A percentile compares a stretch with the other conserved stretches of the same genome.
These are phyloP conservation scores for Zelostemma sp. DNA, from an alignment of 1,140 invertebrate genomes.

Conservation along the genomic window DNA sequence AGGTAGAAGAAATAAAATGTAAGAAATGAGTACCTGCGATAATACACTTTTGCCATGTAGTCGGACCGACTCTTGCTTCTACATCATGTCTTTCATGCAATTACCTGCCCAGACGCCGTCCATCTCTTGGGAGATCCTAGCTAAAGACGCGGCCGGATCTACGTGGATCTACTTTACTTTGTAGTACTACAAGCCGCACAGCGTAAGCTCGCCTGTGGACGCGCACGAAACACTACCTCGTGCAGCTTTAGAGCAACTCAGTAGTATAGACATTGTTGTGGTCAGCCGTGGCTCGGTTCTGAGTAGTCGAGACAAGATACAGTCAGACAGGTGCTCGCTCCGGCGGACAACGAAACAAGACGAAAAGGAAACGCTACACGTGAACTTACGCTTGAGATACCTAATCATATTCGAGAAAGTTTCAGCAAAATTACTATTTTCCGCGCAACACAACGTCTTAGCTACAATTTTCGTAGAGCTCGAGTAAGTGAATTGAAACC, in stretches of 20 bases:
- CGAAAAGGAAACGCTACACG: constrained; percentile 11
- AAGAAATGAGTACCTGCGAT: constrained; percentile 31
- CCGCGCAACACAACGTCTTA: too few relatives aligned
- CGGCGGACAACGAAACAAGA: constrained; percentile 11
- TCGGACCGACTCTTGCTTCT: constrained; percentile 15
- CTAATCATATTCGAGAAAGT: too few relatives aligned
- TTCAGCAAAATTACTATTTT: too few relatives aligned
- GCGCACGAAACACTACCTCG: not conserved
- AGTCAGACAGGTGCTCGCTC: constrained; percentile 42
- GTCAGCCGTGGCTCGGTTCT: constrained; percentile 54
- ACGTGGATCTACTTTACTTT: constrained; percentile 23
- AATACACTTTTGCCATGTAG: constrained; percentile 25
- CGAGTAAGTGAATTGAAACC: not conserved
- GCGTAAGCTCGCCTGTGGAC: constrained; percentile 2
- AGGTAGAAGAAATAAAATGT: constrained; percentile 7
- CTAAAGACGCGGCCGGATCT: constrained; percentile 29
- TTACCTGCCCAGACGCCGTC: constrained; percentile 53
- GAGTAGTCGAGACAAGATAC: constrained; percentile 50
- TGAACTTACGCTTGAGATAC: not conserved
- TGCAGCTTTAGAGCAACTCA: constrained; percentile 11
- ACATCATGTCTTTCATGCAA: constrained; percentile 53
- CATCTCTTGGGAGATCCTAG: constrained; percentile 30
- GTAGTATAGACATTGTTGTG: constrained; percentile 61
- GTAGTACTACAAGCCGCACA: not conserved
- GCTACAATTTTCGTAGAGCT: too few relatives aligned